Conservation (phyloP, 1,140 invertebrate genomes). For the Brachionus calyciflorus region DNA sequence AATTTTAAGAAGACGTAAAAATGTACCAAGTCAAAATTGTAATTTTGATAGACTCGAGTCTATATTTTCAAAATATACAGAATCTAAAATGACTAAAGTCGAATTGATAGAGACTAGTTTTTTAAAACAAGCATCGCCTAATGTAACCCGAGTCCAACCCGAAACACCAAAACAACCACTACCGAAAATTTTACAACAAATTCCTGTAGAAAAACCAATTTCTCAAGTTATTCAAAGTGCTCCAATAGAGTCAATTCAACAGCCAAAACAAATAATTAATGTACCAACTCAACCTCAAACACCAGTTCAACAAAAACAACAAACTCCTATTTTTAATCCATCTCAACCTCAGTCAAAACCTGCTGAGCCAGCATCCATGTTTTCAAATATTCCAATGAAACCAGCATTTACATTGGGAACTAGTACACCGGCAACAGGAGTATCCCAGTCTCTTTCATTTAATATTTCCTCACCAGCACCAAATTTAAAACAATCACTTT, state of each 20-base stretch:
- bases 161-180: not conserved
- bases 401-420: constrained; percentile 4
- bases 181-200: not conserved
- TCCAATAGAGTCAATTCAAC: not conserved
- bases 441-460: not conserved
- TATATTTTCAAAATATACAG: constrained; percentile 10
- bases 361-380: too few species aligned
- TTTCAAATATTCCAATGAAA: too few species aligned
- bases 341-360: not conserved
- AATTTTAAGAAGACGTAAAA: constrained; percentile 9
- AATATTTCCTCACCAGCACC: not conserved
- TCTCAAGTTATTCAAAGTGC: too few species aligned
- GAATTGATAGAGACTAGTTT: constrained; percentile 1
- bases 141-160: not conserved
- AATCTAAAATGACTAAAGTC: constrained; percentile 5
- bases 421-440: not conserved
- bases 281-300: not conserved
- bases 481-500: not conserved
- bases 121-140: constrained; percentile 13
- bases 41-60: constrained; percentile 21
- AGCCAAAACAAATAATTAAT: not conserved
- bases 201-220: not conserved
- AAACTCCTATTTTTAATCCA: not conserved
- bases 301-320: constrained; percentile 13
- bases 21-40: not conserved